Conservation (phyloP, 2,113 vertebrate species). For the Bubo blakistoni region DNA sequence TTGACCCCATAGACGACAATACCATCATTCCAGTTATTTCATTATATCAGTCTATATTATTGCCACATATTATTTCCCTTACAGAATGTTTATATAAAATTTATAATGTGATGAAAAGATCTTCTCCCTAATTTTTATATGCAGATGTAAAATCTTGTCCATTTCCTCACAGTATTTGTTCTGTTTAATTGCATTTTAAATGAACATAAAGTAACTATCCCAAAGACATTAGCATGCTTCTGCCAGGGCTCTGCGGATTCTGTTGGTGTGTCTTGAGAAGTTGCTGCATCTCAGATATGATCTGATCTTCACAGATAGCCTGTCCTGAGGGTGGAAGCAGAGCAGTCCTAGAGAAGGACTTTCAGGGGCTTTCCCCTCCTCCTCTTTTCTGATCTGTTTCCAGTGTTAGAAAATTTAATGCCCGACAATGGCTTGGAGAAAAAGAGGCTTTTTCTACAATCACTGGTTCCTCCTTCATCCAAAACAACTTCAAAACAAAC, state of each 20-base stretch:
- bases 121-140: constrained; percentile 41
- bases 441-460: not conserved
- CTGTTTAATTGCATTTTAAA: constrained; percentile 68
- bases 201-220: constrained; percentile 34
- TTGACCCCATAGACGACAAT: not conserved
- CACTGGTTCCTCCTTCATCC: not conserved
- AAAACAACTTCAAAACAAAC: constrained; percentile 17
- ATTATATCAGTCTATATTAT: constrained; percentile 12
- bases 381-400: not conserved
- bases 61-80: not conserved
- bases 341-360: not conserved
- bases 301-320: not conserved
- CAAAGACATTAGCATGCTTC: not conserved
- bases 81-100: constrained; percentile 56
- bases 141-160: constrained; percentile 44
- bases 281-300: not conserved
- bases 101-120: constrained; percentile 44
- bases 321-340: not conserved
- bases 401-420: not conserved
- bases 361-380: not conserved
- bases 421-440: not conserved
- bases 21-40: not conserved
- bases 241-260: not conserved
- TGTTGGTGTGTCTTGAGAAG: not conserved
- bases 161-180: constrained; percentile 60